A percentile compares a stretch with the other conserved stretches of the same genome.
phyloP scores from a whole-genome alignment of 2,888 invertebrate species.

The Ophion ventricosus region DNA sequence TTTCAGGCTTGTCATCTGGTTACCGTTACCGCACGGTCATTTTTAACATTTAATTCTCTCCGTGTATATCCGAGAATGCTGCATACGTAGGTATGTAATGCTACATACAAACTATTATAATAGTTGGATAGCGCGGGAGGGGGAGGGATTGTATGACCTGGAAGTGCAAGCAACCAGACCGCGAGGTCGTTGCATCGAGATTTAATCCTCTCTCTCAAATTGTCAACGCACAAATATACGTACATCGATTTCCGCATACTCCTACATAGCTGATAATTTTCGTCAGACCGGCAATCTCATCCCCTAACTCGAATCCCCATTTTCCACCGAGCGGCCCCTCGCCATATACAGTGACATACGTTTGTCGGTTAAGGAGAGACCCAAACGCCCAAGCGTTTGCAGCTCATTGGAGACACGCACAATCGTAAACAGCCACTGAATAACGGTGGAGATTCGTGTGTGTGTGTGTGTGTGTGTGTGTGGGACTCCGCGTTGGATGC shows the following conservation, averaged over 20 bases:
- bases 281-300: slow-evolving; percentile 29
- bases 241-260: slow-evolving; percentile 10
- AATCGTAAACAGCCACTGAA: slow-evolving; percentile 33
- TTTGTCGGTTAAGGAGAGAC: not conserved
- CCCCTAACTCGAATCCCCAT: slow-evolving; percentile 21
- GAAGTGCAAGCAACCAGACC: slow-evolving; percentile 38
- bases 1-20: no score
- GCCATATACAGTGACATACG: not conserved
- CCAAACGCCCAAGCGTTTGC: not conserved
- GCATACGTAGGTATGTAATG: not conserved
- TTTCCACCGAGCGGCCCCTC: slow-evolving; percentile 19
- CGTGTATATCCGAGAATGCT: not conserved
- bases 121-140: not conserved
- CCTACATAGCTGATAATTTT: slow-evolving; percentile 30
- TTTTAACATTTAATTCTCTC: no score
- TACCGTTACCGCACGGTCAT: no score
- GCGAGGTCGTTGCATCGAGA: slow-evolving; percentile 35
- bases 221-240: slow-evolving; percentile 22
- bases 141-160: not conserved
- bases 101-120: not conserved
- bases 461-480: slow-evolving; percentile 17
- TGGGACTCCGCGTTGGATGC: slow-evolving; percentile 10
- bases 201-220: slow-evolving; percentile 34
- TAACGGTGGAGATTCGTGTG: not conserved
- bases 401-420: not conserved